Evolutionary conservation across 2,888 invertebrate species (phyloP).

Genomic region (Latrodectus elegans): DNA sequence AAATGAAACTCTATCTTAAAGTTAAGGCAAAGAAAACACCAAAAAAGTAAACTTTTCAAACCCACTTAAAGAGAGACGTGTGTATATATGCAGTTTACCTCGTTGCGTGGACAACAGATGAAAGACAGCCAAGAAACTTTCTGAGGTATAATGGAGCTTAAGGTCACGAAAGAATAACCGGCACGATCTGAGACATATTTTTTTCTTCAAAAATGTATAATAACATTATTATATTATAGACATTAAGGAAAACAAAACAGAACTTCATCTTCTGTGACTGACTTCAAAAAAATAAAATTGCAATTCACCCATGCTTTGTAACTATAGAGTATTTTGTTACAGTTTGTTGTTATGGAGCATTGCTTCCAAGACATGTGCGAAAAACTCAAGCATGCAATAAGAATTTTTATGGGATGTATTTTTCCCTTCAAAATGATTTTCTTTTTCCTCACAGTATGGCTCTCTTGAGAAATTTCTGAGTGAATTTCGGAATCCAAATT

Average conservation of each 20-base stretch:
- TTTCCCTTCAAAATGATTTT: background rate
- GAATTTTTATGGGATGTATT: too few species aligned
- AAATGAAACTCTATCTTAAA: background rate
- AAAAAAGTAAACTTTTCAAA: constrained; percentile 18
- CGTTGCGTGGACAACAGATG: background rate
- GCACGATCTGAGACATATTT: background rate
- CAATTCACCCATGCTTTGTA: background rate
- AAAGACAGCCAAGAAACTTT: background rate
- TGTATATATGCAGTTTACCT: background rate
- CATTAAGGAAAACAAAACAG: background rate
- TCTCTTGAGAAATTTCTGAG: background rate
- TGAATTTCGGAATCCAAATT: background rate
- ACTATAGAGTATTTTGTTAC: background rate
- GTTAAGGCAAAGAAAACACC: background rate
- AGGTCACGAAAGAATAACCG: background rate
- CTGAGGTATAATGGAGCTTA: background rate
- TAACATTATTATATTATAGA: background rate
- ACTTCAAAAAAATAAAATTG: background rate
- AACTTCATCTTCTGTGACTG: background rate
- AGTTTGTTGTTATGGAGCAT: too few species aligned
- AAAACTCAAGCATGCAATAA: too few species aligned
- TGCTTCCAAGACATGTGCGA: too few species aligned
- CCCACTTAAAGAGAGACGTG: constrained; percentile 45
- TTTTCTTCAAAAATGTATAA: background rate
- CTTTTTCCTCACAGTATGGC: background rate